Conservation (phyloP, 2,888 invertebrate genomes). For the Lithophane ornitopus region DNA sequence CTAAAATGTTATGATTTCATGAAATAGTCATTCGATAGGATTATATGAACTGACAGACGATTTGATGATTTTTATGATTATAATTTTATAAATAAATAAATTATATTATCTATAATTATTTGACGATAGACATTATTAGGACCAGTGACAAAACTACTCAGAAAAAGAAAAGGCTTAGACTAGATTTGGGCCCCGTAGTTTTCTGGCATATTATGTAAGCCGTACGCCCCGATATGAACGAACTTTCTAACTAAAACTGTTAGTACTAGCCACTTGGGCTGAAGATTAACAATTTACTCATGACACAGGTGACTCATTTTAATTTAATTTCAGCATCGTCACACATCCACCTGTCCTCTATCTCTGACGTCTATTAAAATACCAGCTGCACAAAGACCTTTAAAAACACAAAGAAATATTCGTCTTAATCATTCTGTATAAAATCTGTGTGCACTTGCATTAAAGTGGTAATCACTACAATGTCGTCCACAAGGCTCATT, state of each 20-base stretch:
- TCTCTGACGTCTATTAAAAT: slow-evolving; percentile 37
- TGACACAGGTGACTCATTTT: slow-evolving; percentile 26
- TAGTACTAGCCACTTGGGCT: background rate
- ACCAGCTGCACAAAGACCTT: slow-evolving; percentile 37
- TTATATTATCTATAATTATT: too few species aligned
- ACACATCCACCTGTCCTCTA: slow-evolving; percentile 49
- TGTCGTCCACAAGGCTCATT: slow-evolving; percentile 69
- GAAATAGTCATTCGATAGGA: too few species aligned
- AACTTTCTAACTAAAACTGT: slow-evolving; percentile 17
- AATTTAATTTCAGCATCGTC: slow-evolving; percentile 16
- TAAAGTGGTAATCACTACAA: slow-evolving; percentile 54
- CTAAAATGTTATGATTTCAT: too few species aligned
- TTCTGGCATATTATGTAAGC: background rate
- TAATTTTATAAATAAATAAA: too few species aligned
- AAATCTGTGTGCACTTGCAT: slow-evolving; percentile 48
- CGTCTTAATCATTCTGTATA: slow-evolving; percentile 61
- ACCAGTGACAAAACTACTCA: too few species aligned
- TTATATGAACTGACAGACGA: too few species aligned
- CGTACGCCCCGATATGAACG: background rate
- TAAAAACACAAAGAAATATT: slow-evolving; percentile 53
- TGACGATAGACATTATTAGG: too few species aligned
- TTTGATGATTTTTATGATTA: too few species aligned
- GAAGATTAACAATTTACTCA: slow-evolving; percentile 19
- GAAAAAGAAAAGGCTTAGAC: background rate
- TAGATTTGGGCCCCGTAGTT: background rate